Evolutionary conservation across 2,888 invertebrate species (phyloP).

Genomic region (Ischnus inquisitorius): DNA sequence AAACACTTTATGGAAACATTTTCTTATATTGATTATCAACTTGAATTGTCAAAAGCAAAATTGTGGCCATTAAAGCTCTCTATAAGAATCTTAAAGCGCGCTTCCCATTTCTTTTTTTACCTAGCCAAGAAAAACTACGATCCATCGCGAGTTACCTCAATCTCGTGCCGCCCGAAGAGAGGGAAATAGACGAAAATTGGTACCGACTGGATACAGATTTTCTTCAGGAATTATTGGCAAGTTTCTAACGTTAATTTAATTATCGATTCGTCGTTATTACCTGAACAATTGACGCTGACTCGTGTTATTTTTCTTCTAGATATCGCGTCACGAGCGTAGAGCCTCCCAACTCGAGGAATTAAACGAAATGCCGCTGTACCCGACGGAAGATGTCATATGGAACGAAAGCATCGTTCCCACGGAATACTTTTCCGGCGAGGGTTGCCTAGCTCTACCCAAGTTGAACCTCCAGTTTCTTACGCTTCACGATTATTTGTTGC

Average conservation of each 20-base stretch:
- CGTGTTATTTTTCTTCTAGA: slow-evolving; percentile 84
- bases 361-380: slow-evolving; percentile 99
- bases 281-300: neutral
- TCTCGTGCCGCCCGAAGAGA: slow-evolving; percentile 92
- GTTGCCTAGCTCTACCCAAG: slow-evolving; percentile 97
- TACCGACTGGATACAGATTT: slow-evolving; percentile 93
- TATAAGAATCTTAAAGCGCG: neutral
- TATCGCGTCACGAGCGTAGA: slow-evolving; percentile 94
- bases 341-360: slow-evolving; percentile 97
- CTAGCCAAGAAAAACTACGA: slow-evolving; percentile 92
- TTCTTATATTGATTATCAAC: too few relatives aligned
- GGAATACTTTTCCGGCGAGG: slow-evolving; percentile 98
- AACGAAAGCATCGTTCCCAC: slow-evolving; percentile 99
- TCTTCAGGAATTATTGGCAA: slow-evolving; percentile 94
- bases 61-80: too few relatives aligned
- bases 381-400: slow-evolving; percentile 99
- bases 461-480: slow-evolving; percentile 99
- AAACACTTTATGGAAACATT: neutral
- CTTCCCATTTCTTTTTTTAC: slow-evolving; percentile 72
- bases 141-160: slow-evolving; percentile 95
- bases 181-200: slow-evolving; percentile 90
- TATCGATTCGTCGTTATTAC: neutral
- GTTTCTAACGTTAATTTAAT: slow-evolving; percentile 72
- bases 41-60: too few relatives aligned
- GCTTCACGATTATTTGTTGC: slow-evolving; percentile 97